Evolutionary conservation across 2,888 invertebrate genomes (phyloP).

Genomic region (Rhynchonema sp.): DNA sequence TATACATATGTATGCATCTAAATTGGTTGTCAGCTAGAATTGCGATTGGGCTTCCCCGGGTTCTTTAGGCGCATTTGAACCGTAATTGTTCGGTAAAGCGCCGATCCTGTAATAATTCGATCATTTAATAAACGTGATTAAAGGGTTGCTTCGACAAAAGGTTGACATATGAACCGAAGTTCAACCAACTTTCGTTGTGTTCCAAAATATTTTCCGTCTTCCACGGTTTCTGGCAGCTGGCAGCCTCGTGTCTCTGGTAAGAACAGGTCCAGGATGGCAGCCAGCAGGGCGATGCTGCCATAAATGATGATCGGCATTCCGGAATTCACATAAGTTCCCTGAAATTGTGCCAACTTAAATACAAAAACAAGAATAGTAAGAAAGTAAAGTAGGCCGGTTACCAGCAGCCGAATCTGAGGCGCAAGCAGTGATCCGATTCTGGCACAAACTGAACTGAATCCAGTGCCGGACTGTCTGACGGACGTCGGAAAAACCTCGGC

Average conservation of each 20-base stretch:
- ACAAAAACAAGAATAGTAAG: neutral
- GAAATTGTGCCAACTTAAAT: neutral
- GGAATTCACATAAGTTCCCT: constrained; percentile 1
- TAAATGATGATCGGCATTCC: constrained; percentile 7
- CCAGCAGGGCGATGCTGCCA: constrained; percentile 2
- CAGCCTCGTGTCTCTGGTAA: constrained; percentile 7
- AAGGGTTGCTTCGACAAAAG: too few species aligned
- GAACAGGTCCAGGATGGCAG: neutral
- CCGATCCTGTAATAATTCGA: too few species aligned
- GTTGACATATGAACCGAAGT: too few species aligned
- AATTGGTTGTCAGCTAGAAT: too few species aligned
- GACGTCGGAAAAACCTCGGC: constrained; percentile 1
- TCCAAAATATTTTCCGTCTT: constrained; percentile 3
- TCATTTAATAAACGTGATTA: too few species aligned
- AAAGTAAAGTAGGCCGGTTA: neutral
- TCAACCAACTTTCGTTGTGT: too few species aligned
- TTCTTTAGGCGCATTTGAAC: too few species aligned
- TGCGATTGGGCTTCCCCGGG: too few species aligned
- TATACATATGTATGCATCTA: too few species aligned
- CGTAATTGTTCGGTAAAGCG: too few species aligned
- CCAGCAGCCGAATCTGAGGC: constrained; percentile 7
- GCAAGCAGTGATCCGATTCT: constrained; percentile 5
- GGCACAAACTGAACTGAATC: constrained; percentile 4
- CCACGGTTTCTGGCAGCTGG: constrained; percentile 6
- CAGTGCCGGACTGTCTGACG: constrained; percentile 6